Evolutionary conservation across 53 echinoderm and acorn worm genomes (phyloP), one percentile per base, ranked within the genome.

Genomic region (Crossaster papposus): DNA sequence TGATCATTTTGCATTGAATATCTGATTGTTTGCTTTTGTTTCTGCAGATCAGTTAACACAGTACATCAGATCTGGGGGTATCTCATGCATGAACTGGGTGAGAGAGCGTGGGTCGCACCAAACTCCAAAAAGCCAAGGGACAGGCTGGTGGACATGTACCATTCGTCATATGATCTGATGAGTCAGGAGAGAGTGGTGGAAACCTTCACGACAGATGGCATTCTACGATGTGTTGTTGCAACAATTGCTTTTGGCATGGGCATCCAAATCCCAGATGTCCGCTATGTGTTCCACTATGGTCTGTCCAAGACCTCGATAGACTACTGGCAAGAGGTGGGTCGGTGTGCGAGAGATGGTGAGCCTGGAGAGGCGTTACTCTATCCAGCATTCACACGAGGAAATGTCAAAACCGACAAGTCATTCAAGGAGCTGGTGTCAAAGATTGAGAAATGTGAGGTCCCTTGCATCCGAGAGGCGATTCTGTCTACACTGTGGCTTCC

Each of bases 81-180:
- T n/a, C n/a, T n/a, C n/a, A n/a, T n/a, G n/a, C n/a, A n/a, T n/a
- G n/a, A n/a, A n/a, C n/a, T n/a, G n/a, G n/a, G n/a, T n/a, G n/a
- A n/a, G n/a, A n/a, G n/a, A n/a, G n/a, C n/a, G n/a, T n/a, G n/a
- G n/a, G n/a, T n/a, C n/a, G n/a, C n/a, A n/a, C n/a, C n/a, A n/a
- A n/a, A n/a, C n/a, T n/a, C n/a, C n/a, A n/a, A n/a, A n/a, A n/a
- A n/a, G n/a, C n/a, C n/a, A n/a, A n/a, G n/a, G n/a, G n/a, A n/a
- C n/a, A n/a, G n/a, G n/a, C n/a, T n/a, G n/a, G n/a, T 76, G 14
- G 77, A 76, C 15, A 76, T 76, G 77, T 76, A 76, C 36, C 77
- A 76, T 37, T 76, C 77, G 14, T 76, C 77, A 8, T 37, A 36
- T 15, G 77, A 76, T 18, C 8, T 76, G 37, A 15, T 9, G 15